phyloP scores from a whole-genome alignment of 2,113 vertebrate genomes.

The Motacilla tschutschensis region DNA sequence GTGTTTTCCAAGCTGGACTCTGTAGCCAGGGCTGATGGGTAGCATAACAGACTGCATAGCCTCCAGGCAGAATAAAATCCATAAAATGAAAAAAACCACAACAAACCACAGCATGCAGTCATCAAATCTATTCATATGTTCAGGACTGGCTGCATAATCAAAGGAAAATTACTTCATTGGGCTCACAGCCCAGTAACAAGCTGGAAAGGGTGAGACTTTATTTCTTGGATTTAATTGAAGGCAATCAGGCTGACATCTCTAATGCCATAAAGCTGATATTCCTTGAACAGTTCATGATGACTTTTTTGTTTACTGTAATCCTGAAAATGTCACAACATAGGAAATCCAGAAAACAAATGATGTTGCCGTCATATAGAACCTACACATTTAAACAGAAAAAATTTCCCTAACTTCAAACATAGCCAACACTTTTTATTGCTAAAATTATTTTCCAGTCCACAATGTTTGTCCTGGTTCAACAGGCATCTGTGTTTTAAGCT shows the following conservation, averaged over 20 bases:
- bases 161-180: constrained; percentile 47
- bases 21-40: constrained; percentile 10
- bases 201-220: constrained; percentile 7
- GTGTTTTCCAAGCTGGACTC: neutral
- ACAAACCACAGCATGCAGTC: constrained; percentile 14
- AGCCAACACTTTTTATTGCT: neutral
- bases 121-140: constrained; percentile 10
- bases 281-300: neutral
- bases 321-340: neutral
- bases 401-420: neutral
- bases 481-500: neutral
- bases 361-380: neutral
- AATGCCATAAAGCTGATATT: neutral
- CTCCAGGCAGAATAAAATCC: constrained; percentile 34
- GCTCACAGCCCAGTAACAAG: neutral
- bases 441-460: neutral
- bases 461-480: neutral
- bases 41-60: constrained; percentile 22
- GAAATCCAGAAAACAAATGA: neutral
- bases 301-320: neutral
- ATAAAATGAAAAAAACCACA: neutral
- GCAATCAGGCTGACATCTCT: neutral
- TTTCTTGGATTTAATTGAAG: constrained; percentile 23
- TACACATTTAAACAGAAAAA: neutral
- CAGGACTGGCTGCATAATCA: constrained; percentile 20